Evolutionary conservation across 2,888 invertebrate genomes (phyloP).

Genomic region (Drosophila basisetae): DNA sequence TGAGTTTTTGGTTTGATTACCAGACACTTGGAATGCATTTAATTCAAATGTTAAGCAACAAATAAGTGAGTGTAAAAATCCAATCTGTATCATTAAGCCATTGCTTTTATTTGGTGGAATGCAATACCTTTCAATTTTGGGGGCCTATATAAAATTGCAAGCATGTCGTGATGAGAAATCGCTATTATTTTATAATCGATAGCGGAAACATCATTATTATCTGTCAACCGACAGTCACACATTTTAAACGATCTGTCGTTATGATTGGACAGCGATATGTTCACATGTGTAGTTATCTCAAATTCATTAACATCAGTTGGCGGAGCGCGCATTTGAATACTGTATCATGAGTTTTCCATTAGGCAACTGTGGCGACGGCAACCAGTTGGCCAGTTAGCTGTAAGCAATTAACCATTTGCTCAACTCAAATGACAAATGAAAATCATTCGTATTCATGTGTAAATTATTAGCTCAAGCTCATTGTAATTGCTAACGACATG

Average conservation of each 20-base stretch:
- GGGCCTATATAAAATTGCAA: neutral
- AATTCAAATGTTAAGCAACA: neutral
- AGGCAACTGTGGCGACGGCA: neutral
- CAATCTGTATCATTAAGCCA: neutral
- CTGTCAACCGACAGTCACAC: slow-evolving; percentile 1
- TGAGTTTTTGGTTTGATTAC: neutral
- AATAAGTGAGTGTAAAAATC: neutral
- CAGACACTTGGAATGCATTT: neutral
- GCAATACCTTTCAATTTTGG: slow-evolving; percentile 8
- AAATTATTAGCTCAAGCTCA: slow-evolving; percentile 40
- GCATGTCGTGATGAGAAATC: slow-evolving; percentile 13
- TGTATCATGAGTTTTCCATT: slow-evolving; percentile 32
- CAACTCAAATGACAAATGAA: slow-evolving; percentile 2
- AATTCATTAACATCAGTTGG: slow-evolving; percentile 12
- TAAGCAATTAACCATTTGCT: slow-evolving; percentile 4
- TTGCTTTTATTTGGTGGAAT: neutral
- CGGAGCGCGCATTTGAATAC: slow-evolving; percentile 36
- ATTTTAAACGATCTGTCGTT: neutral
- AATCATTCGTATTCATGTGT: slow-evolving; percentile 34
- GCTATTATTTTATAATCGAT: neutral
- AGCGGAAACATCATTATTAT: slow-evolving; percentile 16
- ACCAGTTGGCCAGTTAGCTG: neutral
- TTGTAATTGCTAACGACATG: slow-evolving; percentile 28
- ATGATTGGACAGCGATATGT: slow-evolving; percentile 12
- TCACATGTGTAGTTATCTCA: slow-evolving; percentile 2